phyloP scores from a whole-genome alignment of 2,888 invertebrate genomes.

The Callinectes sapidus region DNA sequence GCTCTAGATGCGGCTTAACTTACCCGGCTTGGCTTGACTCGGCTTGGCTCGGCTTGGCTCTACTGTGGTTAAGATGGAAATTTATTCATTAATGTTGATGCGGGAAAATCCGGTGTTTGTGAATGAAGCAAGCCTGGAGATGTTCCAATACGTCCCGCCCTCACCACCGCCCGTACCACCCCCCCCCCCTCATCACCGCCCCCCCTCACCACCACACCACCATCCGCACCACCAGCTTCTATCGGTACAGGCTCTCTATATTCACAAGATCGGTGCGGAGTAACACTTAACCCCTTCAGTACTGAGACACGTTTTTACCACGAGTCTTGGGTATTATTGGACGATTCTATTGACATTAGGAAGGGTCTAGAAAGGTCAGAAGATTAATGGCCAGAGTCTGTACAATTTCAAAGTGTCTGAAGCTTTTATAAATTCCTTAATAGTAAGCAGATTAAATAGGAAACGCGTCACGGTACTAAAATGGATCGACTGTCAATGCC shows the following conservation, averaged over 20 bases:
- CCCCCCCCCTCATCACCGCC: neutral
- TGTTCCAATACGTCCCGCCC: too few relatives aligned
- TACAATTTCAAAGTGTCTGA: too few relatives aligned
- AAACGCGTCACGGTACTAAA: too few relatives aligned
- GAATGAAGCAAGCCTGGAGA: neutral
- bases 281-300: neutral
- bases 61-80: neutral
- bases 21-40: neutral
- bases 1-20: neutral
- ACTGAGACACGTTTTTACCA: too few relatives aligned
- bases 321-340: too few relatives aligned
- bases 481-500: neutral
- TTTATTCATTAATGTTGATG: slow-evolving; percentile 21
- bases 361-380: too few relatives aligned
- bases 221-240: too few relatives aligned
- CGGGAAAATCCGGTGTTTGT: slow-evolving; percentile 21
- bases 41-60: neutral
- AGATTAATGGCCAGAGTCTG: too few relatives aligned
- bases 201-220: neutral
- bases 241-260: neutral
- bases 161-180: neutral
- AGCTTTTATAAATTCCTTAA: too few relatives aligned
- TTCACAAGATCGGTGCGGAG: neutral
- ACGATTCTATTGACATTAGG: too few relatives aligned
- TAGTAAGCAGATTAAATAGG: too few relatives aligned